Evolutionary conservation across 2,888 invertebrate genomes (phyloP), one percentile per base, ranked within the genome.

Genomic region (Acanthoscelides obtectus): DNA sequence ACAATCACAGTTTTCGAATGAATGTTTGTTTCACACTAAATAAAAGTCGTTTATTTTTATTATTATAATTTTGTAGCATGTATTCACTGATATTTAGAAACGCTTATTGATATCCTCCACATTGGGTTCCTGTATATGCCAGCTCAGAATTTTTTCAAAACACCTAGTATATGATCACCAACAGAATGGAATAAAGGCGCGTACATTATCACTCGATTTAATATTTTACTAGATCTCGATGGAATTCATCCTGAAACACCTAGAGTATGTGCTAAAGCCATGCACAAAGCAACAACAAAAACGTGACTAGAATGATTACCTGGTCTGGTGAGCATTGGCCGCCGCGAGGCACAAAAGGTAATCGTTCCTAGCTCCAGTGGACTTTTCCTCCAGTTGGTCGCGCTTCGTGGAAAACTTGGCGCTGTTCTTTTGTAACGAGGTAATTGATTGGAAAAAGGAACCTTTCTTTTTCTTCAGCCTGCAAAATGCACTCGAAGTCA

Each of bases 391-490:
- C 70, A 96, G 90, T 80, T 93, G 92, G 82, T 98, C 97, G 75
- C 95, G 91, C 81, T 96, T 94, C 1, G 94, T 92, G 6, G 95
- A 94, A 67, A 97, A 97, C 88, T 98, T 97, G n/a, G 96, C 96
- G 86, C 97, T 97, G 85, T 97, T 97, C 87, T 97, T 97, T 85
- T 98, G 98, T 78, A 98, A 89, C 72, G 97, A 96, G 8, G 97
- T 95, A 81, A 98, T 94, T 12, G 97, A 97, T 86, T 97, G 96
- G 86, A 98, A 98, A 86, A 98, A 95, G 5, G 97, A 96, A 21
- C 97, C 97, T 81, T 97, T 97, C 88, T 97, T 97, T 89, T 96
- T 96, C 87, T 96, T 97, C 78, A 98, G 87, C 84, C 95, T 95
- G 85, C 83, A 78, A 77, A 79, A 21, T 22, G 66, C 66, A 66